phyloP scores from a whole-genome alignment of 2,113 vertebrate species.

The Nothobranchius kuhntae region DNA sequence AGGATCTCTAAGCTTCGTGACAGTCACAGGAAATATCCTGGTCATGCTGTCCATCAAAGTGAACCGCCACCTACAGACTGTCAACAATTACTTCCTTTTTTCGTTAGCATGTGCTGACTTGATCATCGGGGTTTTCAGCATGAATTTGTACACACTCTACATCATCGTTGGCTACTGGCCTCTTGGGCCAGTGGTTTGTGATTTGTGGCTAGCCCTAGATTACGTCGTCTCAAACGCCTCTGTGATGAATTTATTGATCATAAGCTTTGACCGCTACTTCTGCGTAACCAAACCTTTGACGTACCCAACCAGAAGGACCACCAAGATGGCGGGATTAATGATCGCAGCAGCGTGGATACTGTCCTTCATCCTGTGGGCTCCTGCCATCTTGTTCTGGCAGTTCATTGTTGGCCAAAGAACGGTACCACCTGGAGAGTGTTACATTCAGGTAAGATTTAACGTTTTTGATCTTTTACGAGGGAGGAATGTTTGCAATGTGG shows the following conservation, averaged over 20 bases:
- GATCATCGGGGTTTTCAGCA: conserved; percentile 96
- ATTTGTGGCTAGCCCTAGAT: conserved; percentile 96
- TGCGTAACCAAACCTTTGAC: conserved; percentile 97
- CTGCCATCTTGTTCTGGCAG: conserved; percentile 98
- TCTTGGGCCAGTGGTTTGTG: conserved; percentile 92
- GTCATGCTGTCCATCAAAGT: conserved; percentile 99
- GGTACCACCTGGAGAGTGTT: conserved; percentile 88
- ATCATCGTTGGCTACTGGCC: conserved; percentile 98
- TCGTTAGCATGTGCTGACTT: conserved; percentile 94
- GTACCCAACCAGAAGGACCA: conserved; percentile 92
- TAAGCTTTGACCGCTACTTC: conserved; percentile 98
- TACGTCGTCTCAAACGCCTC: conserved; percentile 97
- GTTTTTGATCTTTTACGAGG: too few species aligned
- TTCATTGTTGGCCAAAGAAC: conserved; percentile 95
- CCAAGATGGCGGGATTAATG: conserved; percentile 98
- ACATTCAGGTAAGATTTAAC: conserved; percentile 79
- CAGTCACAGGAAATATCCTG: conserved; percentile 94
- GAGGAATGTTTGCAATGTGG: too few species aligned
- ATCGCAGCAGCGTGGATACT: conserved; percentile 95
- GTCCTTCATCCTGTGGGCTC: conserved; percentile 97
- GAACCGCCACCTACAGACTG: conserved; percentile 96
- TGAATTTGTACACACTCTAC: conserved; percentile 97
- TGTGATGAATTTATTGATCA: conserved; percentile 97
- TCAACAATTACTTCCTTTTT: conserved; percentile 99
- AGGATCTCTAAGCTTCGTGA: conserved; percentile 94